Evolutionary conservation across 2,888 invertebrate genomes (phyloP).

Genomic region (Zelleria hepariella): DNA sequence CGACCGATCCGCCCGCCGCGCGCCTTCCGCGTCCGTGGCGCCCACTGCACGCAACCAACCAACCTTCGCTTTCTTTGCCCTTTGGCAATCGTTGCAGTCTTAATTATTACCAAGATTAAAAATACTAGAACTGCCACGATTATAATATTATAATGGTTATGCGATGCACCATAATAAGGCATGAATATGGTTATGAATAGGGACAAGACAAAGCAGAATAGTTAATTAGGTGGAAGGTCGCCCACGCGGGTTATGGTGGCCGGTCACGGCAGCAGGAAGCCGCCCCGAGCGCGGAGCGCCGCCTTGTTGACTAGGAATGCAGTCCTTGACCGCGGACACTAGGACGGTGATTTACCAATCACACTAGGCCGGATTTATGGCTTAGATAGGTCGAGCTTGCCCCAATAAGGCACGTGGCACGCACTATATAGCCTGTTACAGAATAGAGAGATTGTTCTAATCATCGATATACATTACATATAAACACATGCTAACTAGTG

Average conservation of each 20-base stretch:
- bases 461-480: too few relatives aligned
- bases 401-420: too few relatives aligned
- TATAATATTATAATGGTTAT: not conserved
- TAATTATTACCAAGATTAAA: not conserved
- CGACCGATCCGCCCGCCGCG: slow-evolving; percentile 20
- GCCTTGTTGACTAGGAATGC: not conserved
- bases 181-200: not conserved
- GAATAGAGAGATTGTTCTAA: too few relatives aligned
- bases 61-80: not conserved
- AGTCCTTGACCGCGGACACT: too few relatives aligned
- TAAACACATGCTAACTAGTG: too few relatives aligned
- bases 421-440: too few relatives aligned
- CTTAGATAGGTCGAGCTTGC: too few relatives aligned
- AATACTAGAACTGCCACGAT: not conserved
- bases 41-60: slow-evolving; percentile 5
- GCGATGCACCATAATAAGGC: not conserved
- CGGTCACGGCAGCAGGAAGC: not conserved
- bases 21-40: slow-evolving; percentile 27
- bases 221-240: not conserved
- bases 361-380: too few relatives aligned
- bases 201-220: not conserved
- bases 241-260: not conserved
- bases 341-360: too few relatives aligned
- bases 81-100: not conserved
- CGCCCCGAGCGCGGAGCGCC: not conserved